phyloP scores from a whole-genome alignment of 1,140 invertebrate species.

The Parasteatoda tepidariorum region DNA sequence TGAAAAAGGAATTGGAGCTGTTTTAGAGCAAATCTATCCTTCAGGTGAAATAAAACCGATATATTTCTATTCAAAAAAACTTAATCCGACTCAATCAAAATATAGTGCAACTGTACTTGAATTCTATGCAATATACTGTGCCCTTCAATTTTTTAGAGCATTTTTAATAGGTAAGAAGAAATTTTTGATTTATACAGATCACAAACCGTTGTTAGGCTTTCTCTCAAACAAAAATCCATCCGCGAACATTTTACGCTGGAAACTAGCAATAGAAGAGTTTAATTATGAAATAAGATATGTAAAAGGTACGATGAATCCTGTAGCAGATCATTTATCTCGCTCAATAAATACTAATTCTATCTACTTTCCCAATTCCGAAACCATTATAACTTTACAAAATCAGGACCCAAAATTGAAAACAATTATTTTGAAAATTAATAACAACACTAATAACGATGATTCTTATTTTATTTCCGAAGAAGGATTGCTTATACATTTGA shows the following conservation, averaged over 20 bases:
- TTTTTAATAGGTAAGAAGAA: not conserved
- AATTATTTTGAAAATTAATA: not conserved
- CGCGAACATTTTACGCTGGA: not conserved
- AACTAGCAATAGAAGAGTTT: not conserved
- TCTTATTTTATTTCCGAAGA: not conserved
- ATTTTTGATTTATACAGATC: not conserved
- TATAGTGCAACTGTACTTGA: not conserved
- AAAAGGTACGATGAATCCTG: not conserved
- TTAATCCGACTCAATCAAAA: not conserved
- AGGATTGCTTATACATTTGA: not conserved
- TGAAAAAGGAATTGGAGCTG: not conserved
- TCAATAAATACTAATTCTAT: not conserved
- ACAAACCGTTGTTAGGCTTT: not conserved
- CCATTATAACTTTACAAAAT: not conserved
- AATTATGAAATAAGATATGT: not conserved
- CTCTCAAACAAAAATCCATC: not conserved
- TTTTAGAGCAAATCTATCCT: not conserved
- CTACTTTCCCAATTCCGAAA: not conserved
- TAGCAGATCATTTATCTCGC: not conserved
- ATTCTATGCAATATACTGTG: not conserved
- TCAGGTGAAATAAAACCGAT: not conserved
- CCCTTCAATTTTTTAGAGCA: not conserved
- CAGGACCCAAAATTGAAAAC: not conserved
- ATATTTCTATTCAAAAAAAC: not conserved
- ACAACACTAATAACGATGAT: not conserved